Percentiles rank a stretch among this genome's conserved stretches.
Conservation (phyloP, 1,140 invertebrate genomes). For the Rhagoletis zephyria region DNA sequence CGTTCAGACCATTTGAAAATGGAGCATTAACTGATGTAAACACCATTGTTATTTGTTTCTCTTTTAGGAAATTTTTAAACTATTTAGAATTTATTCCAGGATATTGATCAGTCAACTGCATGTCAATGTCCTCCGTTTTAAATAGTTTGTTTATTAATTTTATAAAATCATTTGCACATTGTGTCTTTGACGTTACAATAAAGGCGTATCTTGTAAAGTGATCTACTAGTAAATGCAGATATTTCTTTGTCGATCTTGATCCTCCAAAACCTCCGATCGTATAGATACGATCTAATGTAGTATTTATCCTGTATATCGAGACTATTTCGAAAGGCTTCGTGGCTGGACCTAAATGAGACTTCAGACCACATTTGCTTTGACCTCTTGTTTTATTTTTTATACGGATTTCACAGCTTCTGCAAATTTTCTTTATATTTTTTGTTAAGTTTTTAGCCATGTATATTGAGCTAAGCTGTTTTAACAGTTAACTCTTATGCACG, state of each 20-base stretch:
- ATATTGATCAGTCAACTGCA: slow-evolving; percentile 70
- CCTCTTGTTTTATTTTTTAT: slow-evolving; percentile 72
- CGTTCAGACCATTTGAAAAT: slow-evolving; percentile 69
- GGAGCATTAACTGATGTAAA: slow-evolving; percentile 69
- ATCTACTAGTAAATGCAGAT: slow-evolving; percentile 62
- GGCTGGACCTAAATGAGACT: slow-evolving; percentile 69
- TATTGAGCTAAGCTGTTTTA: slow-evolving; percentile 61
- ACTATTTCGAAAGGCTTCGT: slow-evolving; percentile 64
- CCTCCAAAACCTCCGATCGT: slow-evolving; percentile 65
- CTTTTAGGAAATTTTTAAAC: slow-evolving; percentile 65
- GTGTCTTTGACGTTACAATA: slow-evolving; percentile 67
- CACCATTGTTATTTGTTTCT: slow-evolving; percentile 62
- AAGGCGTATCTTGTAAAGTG: slow-evolving; percentile 63
- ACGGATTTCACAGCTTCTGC: slow-evolving; percentile 66
- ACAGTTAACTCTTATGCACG: slow-evolving; percentile 60
- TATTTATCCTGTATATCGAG: too few relatives aligned
- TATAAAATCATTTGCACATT: slow-evolving; percentile 68
- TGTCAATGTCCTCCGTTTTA: slow-evolving; percentile 59
- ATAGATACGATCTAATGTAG: too few relatives aligned
- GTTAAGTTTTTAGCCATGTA: slow-evolving; percentile 53
- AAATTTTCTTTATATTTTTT: slow-evolving; percentile 58
- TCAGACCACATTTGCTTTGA: slow-evolving; percentile 62
- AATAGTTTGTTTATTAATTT: slow-evolving; percentile 65
- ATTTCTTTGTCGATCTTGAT: slow-evolving; percentile 65
- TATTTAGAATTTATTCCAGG: slow-evolving; percentile 68